phyloP scores from a whole-genome alignment of 2,113 vertebrate genomes.

The Pseudorectes ferrugineus region DNA sequence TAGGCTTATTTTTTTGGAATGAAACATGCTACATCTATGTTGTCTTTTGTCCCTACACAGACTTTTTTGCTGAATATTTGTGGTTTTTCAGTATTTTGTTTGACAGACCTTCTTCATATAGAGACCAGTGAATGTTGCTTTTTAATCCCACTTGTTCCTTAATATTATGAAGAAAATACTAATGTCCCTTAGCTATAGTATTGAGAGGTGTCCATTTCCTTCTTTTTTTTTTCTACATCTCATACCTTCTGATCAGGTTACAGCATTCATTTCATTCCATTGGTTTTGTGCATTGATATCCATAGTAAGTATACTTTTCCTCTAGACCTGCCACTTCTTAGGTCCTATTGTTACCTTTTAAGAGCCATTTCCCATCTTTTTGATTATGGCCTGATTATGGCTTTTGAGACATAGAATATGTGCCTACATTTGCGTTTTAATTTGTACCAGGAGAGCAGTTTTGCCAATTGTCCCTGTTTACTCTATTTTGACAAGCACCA shows the following conservation, averaged over 20 bases:
- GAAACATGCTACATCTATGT: neutral
- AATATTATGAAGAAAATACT: neutral
- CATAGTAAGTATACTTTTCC: neutral
- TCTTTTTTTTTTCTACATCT: neutral
- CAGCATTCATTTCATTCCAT: neutral
- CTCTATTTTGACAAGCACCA: neutral
- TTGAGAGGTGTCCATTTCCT: neutral
- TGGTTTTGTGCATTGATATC: neutral
- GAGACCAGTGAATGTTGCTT: neutral
- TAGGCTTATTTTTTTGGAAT: neutral
- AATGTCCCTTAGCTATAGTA: neutral
- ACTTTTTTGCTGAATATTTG: neutral
- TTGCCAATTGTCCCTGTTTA: neutral
- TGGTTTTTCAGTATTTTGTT: neutral
- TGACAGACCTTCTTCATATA: neutral
- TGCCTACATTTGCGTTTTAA: neutral
- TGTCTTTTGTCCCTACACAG: neutral
- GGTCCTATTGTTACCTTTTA: neutral
- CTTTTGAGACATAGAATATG: neutral
- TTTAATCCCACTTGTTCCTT: neutral
- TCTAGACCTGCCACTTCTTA: neutral
- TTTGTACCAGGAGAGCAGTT: neutral
- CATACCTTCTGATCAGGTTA: neutral
- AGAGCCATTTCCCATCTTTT: neutral
- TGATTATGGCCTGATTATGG: neutral